Base-by-base conservation (phyloP, 2,888 invertebrate genomes). In the Geotrupes spiniger region DNA sequence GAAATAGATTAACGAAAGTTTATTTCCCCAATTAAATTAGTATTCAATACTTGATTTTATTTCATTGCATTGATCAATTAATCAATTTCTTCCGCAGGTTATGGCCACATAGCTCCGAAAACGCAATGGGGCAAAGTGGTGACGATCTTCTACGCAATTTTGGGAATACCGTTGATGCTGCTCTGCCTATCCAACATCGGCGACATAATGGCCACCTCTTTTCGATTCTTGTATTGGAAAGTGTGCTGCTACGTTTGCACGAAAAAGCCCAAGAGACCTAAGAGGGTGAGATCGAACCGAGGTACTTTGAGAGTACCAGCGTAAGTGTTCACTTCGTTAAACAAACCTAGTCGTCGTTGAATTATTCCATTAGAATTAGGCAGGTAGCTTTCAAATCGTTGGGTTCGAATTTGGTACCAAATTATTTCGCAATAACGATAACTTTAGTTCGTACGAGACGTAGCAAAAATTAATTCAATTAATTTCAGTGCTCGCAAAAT, bases 81-180 rank as follows among this genome's bases (percentile, higher is more conserved):
- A n/a, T n/a, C n/a, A n/a, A n/a, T n/a, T n/a, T n/a, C n/a, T n/a
- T n/a, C n/a, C 72, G 16, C 72, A 94, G 94, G 95, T 27, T 96
- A 95, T 72, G 96, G 95, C 4, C 93, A 96, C 72, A 93, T 95
- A 51, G 89, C 94, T 0, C 95, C 95, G 1, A 93, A 92, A 76
- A 96, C 96, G 0, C 84, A 88, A 63, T 87, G 88, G 69, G 96
- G 96, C 31, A 95, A 95, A 74, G 89, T 95, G 57, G 89, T 92
- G 57, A 96, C 96, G 9, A 95, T 96, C 65, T 88, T 96, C 71
- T 96, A 96, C 74, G 95, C 95, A 15, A 94, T 96, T 68, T 79
- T 95, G 56, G 96, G 92, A 37, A 96, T 96, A 60, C 96, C 96
- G 0, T 77, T 96, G 57, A 95, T 96, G 93, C 80, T 96, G 62